Conservation (phyloP, 2,888 invertebrate genomes). For the Lithophane ornitopus region DNA sequence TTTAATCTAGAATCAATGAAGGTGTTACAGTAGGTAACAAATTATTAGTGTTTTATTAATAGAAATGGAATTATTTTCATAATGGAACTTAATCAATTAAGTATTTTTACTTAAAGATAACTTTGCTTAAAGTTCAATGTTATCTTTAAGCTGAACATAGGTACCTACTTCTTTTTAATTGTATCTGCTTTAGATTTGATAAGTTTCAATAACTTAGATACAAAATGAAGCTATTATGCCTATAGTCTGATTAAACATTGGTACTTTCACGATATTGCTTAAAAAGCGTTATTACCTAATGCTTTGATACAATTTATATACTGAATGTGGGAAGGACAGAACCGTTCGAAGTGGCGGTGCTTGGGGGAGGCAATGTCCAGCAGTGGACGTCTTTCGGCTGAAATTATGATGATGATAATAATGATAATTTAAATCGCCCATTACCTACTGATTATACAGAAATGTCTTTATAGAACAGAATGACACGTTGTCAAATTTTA, state of each 20-base stretch:
- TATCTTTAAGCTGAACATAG: not conserved
- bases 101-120: not conserved
- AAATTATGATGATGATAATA: constrained; percentile 5
- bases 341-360: too few species aligned
- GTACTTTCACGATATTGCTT: constrained; percentile 36
- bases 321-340: too few species aligned
- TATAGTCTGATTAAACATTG: not conserved
- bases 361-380: too few species aligned
- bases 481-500: constrained; percentile 86
- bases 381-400: too few species aligned
- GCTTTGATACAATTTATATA: constrained; percentile 50
- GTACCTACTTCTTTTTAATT: not conserved
- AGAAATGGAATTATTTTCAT: not conserved
- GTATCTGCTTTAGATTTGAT: not conserved
- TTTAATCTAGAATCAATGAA: not conserved
- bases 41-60: not conserved
- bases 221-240: constrained; percentile 1
- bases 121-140: not conserved
- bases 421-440: constrained; percentile 53
- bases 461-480: constrained; percentile 76
- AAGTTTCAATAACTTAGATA: not conserved
- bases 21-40: not conserved
- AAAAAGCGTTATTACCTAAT: constrained; percentile 34
- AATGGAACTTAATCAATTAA: not conserved
- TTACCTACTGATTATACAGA: constrained; percentile 55